phyloP scores from a whole-genome alignment of 2,888 invertebrate species.

The Anthophora plumipes region DNA sequence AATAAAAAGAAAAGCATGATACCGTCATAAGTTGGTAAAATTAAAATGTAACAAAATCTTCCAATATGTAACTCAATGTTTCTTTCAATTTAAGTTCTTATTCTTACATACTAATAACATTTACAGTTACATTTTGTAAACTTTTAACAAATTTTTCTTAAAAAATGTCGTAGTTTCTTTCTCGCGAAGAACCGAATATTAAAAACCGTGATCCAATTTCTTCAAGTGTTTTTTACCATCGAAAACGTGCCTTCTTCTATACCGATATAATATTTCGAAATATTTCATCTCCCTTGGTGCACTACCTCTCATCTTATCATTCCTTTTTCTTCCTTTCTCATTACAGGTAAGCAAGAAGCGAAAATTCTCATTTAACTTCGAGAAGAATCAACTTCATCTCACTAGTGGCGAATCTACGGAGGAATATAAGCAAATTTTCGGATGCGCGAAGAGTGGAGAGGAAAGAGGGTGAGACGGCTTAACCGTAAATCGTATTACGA shows the following conservation, averaged over 20 bases:
- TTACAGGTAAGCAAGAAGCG: slow-evolving; percentile 55
- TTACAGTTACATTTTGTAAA: no score
- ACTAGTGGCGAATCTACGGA: slow-evolving; percentile 1
- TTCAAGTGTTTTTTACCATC: not conserved
- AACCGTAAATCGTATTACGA: slow-evolving; percentile 79
- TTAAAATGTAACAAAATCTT: no score
- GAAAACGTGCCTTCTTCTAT: not conserved
- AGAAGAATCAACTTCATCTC: no score
- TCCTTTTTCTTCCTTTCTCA: slow-evolving; percentile 1
- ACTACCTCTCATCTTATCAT: not conserved
- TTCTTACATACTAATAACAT: no score
- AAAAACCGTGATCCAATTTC: not conserved
- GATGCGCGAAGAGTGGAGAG: slow-evolving; percentile 16
- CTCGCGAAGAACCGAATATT: no score
- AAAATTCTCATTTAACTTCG: not conserved
- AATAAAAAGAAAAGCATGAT: not conserved
- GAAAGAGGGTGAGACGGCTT: slow-evolving; percentile 37
- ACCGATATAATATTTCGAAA: not conserved
- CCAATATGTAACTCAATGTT: no score
- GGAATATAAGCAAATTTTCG: slow-evolving; percentile 67
- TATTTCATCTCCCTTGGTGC: not conserved
- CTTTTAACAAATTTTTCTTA: no score
- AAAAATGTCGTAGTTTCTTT: not conserved
- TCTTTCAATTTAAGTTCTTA: no score
- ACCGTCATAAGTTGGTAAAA: no score